phyloP scores from a whole-genome alignment of 2,888 invertebrate genomes.

The Entomobrya proxima region DNA sequence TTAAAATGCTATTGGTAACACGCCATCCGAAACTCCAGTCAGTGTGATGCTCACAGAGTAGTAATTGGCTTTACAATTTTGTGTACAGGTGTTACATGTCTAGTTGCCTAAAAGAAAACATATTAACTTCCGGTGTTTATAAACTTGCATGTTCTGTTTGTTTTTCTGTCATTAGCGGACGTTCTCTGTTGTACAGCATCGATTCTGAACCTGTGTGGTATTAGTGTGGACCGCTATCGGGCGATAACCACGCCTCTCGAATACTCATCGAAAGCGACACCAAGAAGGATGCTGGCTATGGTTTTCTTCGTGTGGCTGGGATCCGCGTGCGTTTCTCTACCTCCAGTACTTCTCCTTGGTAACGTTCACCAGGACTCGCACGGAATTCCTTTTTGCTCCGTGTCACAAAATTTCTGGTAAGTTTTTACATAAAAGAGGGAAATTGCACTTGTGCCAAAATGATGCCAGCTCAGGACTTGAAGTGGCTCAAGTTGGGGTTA shows the following conservation, averaged over 20 bases:
- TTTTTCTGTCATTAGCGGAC: conserved; percentile 86
- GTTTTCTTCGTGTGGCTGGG: conserved; percentile 94
- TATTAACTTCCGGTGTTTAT: too few species aligned
- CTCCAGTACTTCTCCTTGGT: conserved; percentile 92
- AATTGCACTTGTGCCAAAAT: too few species aligned
- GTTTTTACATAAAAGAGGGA: too few species aligned
- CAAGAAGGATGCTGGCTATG: conserved; percentile 91
- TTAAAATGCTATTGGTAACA: too few species aligned
- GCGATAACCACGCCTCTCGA: conserved; percentile 95
- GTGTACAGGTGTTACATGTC: too few species aligned
- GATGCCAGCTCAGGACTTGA: too few species aligned
- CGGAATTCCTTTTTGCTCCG: conserved; percentile 81
- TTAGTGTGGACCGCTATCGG: conserved; percentile 96
- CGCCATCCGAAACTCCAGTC: too few species aligned
- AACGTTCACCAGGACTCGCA: conserved; percentile 84
- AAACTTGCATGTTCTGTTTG: background rate
- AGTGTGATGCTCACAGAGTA: too few species aligned
- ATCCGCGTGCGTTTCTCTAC: conserved; percentile 94
- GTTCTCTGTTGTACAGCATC: conserved; percentile 99
- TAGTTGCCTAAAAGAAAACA: too few species aligned
- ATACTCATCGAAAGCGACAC: conserved; percentile 96
- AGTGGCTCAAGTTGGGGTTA: too few species aligned
- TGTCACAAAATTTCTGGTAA: conserved; percentile 95
- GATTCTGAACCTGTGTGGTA: conserved; percentile 97
- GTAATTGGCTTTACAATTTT: too few species aligned